A percentile compares a stretch with the other conserved stretches of the same genome.
Conservation (phyloP, 2,797 vertebrate genomes). For the Crenuchus spilurus region DNA sequence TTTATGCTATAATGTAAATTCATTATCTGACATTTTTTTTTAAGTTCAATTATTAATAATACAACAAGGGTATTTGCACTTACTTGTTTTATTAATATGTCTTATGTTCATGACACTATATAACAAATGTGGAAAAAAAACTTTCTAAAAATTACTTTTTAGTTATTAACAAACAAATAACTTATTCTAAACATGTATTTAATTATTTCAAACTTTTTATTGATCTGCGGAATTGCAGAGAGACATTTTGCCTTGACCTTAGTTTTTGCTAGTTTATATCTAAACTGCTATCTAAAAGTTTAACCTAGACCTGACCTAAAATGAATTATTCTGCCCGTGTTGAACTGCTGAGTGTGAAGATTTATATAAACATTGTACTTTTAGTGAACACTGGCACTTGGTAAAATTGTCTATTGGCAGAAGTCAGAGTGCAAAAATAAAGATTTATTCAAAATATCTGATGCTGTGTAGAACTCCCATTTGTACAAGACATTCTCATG, state of each 20-base stretch:
- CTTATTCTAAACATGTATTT: too few relatives aligned
- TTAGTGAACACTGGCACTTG: slow-evolving; percentile 6
- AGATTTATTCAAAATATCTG: slow-evolving; percentile 11
- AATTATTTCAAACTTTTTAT: neutral
- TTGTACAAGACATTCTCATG: slow-evolving; percentile 56
- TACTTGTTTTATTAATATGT: too few relatives aligned
- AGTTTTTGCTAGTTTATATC: neutral
- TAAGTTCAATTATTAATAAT: too few relatives aligned
- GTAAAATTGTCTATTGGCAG: slow-evolving; percentile 23
- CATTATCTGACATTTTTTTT: too few relatives aligned
- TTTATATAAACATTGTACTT: slow-evolving; percentile 12
- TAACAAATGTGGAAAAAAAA: too few relatives aligned
- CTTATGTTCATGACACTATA: too few relatives aligned
- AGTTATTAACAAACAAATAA: too few relatives aligned
- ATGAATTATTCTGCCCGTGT: neutral
- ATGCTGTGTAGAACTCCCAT: slow-evolving; percentile 17
- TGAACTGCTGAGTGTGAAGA: slow-evolving; percentile 8
- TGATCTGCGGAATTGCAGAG: neutral
- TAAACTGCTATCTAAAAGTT: slow-evolving; percentile 11
- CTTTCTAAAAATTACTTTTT: too few relatives aligned
- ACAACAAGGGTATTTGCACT: too few relatives aligned
- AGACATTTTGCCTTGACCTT: neutral
- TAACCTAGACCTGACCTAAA: neutral
- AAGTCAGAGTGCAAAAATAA: neutral
- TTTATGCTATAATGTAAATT: too few relatives aligned